Conservation (phyloP, 1,140 invertebrate species). For the Zophobas atratus region DNA sequence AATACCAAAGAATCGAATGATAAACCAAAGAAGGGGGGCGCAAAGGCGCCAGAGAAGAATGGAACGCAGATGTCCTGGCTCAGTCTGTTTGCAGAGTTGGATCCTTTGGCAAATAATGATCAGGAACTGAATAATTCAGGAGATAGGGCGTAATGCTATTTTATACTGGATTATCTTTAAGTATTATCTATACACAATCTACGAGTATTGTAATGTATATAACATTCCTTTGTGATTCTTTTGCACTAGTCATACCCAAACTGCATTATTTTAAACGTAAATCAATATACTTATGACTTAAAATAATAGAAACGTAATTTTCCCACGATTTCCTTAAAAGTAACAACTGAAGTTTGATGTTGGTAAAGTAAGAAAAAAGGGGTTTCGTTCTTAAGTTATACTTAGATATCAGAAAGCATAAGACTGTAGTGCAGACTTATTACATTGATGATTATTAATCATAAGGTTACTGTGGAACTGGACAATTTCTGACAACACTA, state of each 20-base stretch:
- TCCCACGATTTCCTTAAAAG: too few species aligned
- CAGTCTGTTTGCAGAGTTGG: slow-evolving; percentile 93
- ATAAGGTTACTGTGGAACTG: too few species aligned
- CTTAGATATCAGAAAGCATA: not conserved
- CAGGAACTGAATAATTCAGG: slow-evolving; percentile 53
- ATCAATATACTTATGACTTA: not conserved
- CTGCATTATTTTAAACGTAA: slow-evolving; percentile 31
- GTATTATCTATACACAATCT: slow-evolving; percentile 22
- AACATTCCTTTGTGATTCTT: slow-evolving; percentile 44
- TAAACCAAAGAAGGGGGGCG: slow-evolving; percentile 35
- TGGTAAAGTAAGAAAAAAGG: too few species aligned
- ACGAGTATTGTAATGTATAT: slow-evolving; percentile 25
- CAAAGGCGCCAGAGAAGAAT: slow-evolving; percentile 52
- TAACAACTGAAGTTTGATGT: too few species aligned
- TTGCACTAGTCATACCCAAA: slow-evolving; percentile 44
- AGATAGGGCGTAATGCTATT: slow-evolving; percentile 59
- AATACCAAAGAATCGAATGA: slow-evolving; percentile 47
- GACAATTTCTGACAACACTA: too few species aligned
- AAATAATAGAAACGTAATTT: not conserved
- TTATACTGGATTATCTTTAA: slow-evolving; percentile 18
- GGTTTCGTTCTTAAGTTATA: too few species aligned
- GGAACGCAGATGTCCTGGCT: slow-evolving; percentile 81
- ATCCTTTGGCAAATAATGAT: slow-evolving; percentile 88
- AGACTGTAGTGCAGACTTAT: not conserved
- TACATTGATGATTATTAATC: not conserved